A percentile compares a stretch with the other conserved stretches of the same genome.
Evolutionary conservation across 1,140 invertebrate species (phyloP).

Genomic region (Conus betulinus): DNA sequence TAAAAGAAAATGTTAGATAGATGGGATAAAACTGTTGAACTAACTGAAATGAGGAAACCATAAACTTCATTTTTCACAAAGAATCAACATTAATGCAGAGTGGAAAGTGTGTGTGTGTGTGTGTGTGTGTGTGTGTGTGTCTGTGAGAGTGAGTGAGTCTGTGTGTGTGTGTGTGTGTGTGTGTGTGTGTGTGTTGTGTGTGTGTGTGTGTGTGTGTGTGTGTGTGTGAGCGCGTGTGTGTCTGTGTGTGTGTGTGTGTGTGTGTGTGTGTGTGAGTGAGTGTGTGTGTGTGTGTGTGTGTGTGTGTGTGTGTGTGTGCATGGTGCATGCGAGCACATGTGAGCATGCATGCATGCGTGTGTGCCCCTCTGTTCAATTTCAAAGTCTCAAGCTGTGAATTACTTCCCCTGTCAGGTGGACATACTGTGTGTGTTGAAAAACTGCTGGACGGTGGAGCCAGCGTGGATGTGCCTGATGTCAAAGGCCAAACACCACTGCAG

Average conservation of each 20-base stretch:
- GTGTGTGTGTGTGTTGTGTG: too few species aligned
- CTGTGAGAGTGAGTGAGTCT: too few species aligned
- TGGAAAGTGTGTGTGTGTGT: too few species aligned
- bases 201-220: background rate
- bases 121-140: too few species aligned
- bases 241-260: too few species aligned
- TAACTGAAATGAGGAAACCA: too few species aligned
- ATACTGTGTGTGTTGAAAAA: conserved; percentile 53
- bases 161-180: too few species aligned
- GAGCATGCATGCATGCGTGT: background rate
- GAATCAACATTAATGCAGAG: too few species aligned
- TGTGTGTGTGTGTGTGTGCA: background rate
- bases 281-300: background rate
- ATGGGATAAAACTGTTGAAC: too few species aligned
- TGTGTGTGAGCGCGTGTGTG: background rate
- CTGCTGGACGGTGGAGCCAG: conserved; percentile 55
- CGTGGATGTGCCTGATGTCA: conserved; percentile 63
- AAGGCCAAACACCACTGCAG: conserved; percentile 67
- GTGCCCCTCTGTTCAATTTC: background rate
- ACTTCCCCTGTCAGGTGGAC: conserved; percentile 50
- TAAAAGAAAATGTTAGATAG: too few species aligned
- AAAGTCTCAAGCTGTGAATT: too few species aligned
- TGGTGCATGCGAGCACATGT: background rate
- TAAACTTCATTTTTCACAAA: too few species aligned
- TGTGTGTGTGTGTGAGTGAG: background rate